Evolutionary conservation across 2,797 vertebrate species (phyloP).

Genomic region (Pseudochaenichthys georgianus): DNA sequence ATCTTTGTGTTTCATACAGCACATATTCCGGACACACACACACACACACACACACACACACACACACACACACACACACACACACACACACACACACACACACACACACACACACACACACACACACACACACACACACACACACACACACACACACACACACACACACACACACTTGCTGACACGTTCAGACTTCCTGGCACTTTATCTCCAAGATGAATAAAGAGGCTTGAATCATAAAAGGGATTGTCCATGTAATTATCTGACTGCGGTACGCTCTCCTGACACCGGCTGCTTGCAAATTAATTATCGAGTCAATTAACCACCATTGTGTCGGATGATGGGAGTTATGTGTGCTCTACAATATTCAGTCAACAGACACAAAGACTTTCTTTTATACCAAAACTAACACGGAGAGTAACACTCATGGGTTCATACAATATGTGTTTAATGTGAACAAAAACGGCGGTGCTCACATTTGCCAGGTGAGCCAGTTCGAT

Average conservation of each 20-base stretch:
- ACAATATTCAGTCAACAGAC: slow-evolving; percentile 40
- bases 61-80: too few species aligned
- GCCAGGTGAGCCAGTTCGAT: slow-evolving; percentile 97
- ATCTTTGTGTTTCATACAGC: slow-evolving; percentile 28
- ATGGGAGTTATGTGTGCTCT: slow-evolving; percentile 55
- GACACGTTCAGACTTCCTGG: slow-evolving; percentile 46
- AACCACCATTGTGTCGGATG: slow-evolving; percentile 71
- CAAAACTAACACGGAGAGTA: background rate
- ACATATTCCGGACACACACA: slow-evolving; percentile 9
- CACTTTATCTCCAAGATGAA: slow-evolving; percentile 66
- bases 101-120: too few species aligned
- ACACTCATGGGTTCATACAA: background rate
- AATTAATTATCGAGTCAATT: slow-evolving; percentile 84
- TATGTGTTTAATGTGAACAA: background rate
- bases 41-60: too few species aligned
- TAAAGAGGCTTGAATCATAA: slow-evolving; percentile 64
- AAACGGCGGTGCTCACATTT: slow-evolving; percentile 89
- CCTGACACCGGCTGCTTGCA: slow-evolving; percentile 61
- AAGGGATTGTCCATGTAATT: slow-evolving; percentile 77
- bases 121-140: too few species aligned
- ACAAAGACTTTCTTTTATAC: slow-evolving; percentile 29
- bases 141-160: too few species aligned
- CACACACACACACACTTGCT: slow-evolving; percentile 32
- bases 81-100: too few species aligned
- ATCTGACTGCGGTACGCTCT: slow-evolving; percentile 59